phyloP scores from a whole-genome alignment of 2,888 invertebrate genomes.

The Euzetes globulus region DNA sequence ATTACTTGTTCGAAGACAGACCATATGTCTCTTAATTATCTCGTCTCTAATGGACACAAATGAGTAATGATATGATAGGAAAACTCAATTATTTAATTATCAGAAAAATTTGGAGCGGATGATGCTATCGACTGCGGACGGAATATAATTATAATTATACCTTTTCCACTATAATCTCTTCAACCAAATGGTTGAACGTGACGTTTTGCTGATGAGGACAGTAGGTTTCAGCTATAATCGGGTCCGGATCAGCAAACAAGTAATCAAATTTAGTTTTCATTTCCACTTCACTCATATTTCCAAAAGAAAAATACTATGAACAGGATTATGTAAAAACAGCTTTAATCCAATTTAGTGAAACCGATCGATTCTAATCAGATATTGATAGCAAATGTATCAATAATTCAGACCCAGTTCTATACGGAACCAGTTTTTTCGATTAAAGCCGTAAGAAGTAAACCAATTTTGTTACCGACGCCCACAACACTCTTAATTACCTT shows the following conservation, averaged over 20 bases:
- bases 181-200: neutral
- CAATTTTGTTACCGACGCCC: slow-evolving; percentile 1
- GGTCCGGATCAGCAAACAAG: slow-evolving; percentile 1
- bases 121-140: neutral
- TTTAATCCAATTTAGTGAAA: neutral
- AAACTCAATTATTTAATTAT: neutral
- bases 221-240: neutral
- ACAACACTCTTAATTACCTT: slow-evolving; percentile 9
- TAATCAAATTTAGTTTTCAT: slow-evolving; percentile 9
- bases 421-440: no score
- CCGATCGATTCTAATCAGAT: neutral
- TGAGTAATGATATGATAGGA: neutral
- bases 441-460: neutral
- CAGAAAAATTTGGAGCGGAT: neutral
- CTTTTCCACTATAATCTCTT: neutral
- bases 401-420: neutral
- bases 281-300: neutral
- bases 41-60: no score
- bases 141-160: slow-evolving; percentile 7
- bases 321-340: neutral
- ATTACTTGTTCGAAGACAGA: neutral
- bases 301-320: neutral
- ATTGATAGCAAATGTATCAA: neutral
- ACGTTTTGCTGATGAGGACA: neutral
- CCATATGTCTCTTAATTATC: neutral